These are phyloP conservation scores for Chlorops oryzae DNA, from an alignment of 1,140 invertebrate genomes.

Conservation along the genomic window DNA sequence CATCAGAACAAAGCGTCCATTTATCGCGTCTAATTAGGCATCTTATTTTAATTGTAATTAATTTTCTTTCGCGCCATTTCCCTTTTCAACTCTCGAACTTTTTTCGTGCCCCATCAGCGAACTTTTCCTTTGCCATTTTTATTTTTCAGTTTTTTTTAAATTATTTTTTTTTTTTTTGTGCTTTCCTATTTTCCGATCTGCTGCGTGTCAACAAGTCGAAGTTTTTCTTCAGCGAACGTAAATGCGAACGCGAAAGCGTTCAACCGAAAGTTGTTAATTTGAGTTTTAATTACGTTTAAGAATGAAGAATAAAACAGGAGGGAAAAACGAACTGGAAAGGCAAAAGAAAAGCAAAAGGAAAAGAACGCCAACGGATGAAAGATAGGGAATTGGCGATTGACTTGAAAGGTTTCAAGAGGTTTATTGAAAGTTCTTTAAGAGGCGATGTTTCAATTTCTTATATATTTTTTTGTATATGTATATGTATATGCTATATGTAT, in stretches of 20 bases:
- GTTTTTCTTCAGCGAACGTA: not conserved
- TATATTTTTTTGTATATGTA: no score
- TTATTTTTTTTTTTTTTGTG: not conserved
- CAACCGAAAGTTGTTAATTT: conserved; percentile 13
- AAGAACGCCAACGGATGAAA: not conserved
- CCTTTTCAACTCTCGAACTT: not conserved
- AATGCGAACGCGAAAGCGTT: conserved; percentile 3
- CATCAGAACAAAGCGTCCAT: no score
- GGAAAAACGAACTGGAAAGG: no score
- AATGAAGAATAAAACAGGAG: not conserved
- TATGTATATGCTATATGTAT: no score
- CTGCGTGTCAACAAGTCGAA: not conserved
- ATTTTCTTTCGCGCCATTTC: conserved; percentile 19
- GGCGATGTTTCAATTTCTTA: no score
- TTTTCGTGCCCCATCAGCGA: not conserved
- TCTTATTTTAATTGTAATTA: conserved; percentile 48
- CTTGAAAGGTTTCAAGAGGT: no score
- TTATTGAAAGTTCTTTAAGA: no score
- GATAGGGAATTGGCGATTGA: no score
- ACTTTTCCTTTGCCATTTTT: not conserved
- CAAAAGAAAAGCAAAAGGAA: no score
- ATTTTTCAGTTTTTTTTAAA: not conserved
- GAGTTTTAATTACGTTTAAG: conserved; percentile 24
- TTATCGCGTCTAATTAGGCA: conserved; percentile 38
- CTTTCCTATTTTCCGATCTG: not conserved